Base-by-base conservation (phyloP, 1,140 invertebrate genomes). In the Drosophila trapezifrons region DNA sequence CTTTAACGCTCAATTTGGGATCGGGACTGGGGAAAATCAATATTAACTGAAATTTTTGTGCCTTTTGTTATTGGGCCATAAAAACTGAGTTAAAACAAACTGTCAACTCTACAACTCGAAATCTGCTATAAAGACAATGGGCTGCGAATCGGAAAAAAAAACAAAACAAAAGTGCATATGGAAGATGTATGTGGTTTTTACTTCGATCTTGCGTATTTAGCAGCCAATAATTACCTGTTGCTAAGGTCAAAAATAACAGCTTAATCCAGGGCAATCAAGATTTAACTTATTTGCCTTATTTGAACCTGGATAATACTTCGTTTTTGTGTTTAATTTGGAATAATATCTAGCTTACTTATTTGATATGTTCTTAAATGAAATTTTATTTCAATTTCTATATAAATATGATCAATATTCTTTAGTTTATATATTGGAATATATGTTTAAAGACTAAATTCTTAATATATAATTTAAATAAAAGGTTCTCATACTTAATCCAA, bases 11-110 rank as follows among this genome's bases (percentile, higher is more conserved):
- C 62, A 66, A 66, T 69, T 67, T 76, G n/a, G 63, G 47, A 43
- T 56, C 70, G 29, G 18, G 32, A 76, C 54, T 55, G 63, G 25
- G 73, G 62, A 76, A 76, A 76, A 76, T 76, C 73, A 76, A 76
- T 76, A 65, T 40, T 57, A 66, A 75, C 60, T 75, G 51, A 75
- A 76, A 75, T 54, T 76, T 55, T 56, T 54, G 42, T 67, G 66
- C 35, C 40, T 59, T 35, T 59, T 45, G 40, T 72, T 56, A 18
- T 38, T 54, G 35, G n/a, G 65, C 45, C 18, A 51, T 20, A 64
- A 43, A 43, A 25, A 32, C 27, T 66, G 65, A 69, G 46, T 52
- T 54, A 54, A 72, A 45, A 73, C 47, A 47, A 60, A 52, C 40
- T 67, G 42, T 59, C 13, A 37, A 54, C 51, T 54, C 2, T 20